phyloP scores from a whole-genome alignment of 1,140 invertebrate genomes.

The Cyclina sinensis region DNA sequence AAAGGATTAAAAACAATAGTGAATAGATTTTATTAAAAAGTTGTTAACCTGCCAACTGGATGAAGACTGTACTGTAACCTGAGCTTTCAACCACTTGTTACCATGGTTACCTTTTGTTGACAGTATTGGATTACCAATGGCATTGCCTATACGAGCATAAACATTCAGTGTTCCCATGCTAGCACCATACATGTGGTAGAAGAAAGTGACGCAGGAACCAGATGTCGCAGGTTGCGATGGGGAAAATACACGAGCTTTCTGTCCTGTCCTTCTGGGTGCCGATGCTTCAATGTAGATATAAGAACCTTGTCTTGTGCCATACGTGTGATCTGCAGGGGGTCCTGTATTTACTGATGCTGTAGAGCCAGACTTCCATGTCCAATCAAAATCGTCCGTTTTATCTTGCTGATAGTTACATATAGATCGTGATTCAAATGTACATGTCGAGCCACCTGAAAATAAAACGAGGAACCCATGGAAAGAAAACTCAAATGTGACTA shows the following conservation, averaged over 20 bases:
- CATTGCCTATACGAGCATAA: conserved; percentile 63
- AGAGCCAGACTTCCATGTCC: conserved; percentile 77
- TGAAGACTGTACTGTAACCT: conserved; percentile 74
- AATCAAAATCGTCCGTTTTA: conserved; percentile 82
- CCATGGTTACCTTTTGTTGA: conserved; percentile 79
- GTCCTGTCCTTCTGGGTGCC: conserved; percentile 68
- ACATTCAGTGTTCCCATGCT: conserved; percentile 79
- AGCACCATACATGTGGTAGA: conserved; percentile 83
- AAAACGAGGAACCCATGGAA: background rate
- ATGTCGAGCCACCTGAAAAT: conserved; percentile 48
- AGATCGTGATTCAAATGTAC: conserved; percentile 80
- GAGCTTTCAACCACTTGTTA: conserved; percentile 78
- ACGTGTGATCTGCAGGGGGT: conserved; percentile 82
- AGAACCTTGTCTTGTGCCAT: conserved; percentile 77
- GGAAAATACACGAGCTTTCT: conserved; percentile 77
- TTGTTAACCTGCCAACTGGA: conserved; percentile 74
- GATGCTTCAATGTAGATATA: conserved; percentile 85
- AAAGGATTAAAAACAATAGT: no score
- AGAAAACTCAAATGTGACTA: no score
- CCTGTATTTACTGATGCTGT: conserved; percentile 79
- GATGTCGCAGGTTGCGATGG: conserved; percentile 67
- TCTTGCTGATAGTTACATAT: conserved; percentile 81
- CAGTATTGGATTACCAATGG: conserved; percentile 73
- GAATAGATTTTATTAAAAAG: no score
- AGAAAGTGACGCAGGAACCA: conserved; percentile 79